Percentiles rank a stretch among this genome's conserved stretches.
Conservation (phyloP, 2,113 vertebrate species). For the Athene cunicularia region DNA sequence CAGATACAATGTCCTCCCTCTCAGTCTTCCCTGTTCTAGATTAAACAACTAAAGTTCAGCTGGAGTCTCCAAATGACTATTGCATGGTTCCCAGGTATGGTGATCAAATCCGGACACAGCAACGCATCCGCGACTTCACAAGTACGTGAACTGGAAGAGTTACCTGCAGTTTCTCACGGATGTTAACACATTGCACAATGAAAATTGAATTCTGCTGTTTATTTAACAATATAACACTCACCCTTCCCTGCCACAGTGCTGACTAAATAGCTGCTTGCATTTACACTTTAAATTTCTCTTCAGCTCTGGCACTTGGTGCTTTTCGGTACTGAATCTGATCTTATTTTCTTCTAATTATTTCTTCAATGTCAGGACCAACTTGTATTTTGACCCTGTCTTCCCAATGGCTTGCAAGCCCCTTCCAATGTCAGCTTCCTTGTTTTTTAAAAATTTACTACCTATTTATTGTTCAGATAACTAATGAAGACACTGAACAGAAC, state of each 20-base stretch:
- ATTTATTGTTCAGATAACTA: neutral
- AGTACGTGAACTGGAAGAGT: neutral
- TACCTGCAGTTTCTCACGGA: neutral
- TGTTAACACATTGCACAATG: neutral
- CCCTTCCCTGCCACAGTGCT: neutral
- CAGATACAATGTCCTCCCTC: neutral
- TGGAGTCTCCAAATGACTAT: fast-evolving
- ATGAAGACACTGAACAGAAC: neutral
- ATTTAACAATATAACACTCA: neutral
- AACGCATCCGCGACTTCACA: neutral
- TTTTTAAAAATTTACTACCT: neutral
- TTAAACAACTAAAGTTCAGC: neutral
- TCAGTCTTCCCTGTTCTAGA: neutral
- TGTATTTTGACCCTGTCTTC: neutral
- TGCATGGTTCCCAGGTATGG: neutral
- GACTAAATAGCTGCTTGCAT: neutral
- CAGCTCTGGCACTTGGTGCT: neutral
- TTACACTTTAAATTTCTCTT: neutral
- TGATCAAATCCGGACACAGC: neutral
- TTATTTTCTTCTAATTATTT: neutral
- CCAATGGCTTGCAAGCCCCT: neutral
- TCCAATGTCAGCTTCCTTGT: neutral
- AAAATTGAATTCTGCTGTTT: neutral
- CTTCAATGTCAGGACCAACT: neutral
- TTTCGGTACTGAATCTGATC: neutral